Evolutionary conservation across 2,113 vertebrate species (phyloP), one percentile per base, ranked within the genome.

Genomic region (Notiomystis cincta): DNA sequence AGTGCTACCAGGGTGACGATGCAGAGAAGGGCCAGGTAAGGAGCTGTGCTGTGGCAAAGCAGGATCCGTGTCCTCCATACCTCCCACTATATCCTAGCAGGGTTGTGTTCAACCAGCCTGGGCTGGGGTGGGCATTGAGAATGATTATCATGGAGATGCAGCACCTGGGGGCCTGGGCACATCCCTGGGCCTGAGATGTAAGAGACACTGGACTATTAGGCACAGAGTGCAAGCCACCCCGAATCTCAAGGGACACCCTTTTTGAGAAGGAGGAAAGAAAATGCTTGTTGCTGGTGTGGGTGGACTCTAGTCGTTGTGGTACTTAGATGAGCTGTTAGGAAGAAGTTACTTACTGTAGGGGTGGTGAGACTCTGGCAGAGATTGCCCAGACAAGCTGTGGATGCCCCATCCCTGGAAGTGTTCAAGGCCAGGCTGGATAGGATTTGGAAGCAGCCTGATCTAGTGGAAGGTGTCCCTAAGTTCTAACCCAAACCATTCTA

Each of bases 1-100:
- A 99, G 94, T 99, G 99, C 98, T 98, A 98, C 95, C 98, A 99
- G 90, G 98, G 98, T 75, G 98, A 98, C 0, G 98, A 98, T 14
- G 44, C 98, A 3, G 99, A 99, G 97, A 98, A 98, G 54, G 95
- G 97, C 75, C 97, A 98, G 98, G 98, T 98, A 97, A 79, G 42
- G 2, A 92, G n/a, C 31, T 21, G 27, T 22, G 11, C 61, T 30
- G 24, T 21, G 28, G 42, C 2, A 7, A 28, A 30, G 73, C 40
- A 23, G 45, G 37, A 9, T 13, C 2, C 1, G 0, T 30, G 42
- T 75, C 42, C 58, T 75, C 18, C 30, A 4, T 57, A 24, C 27
- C 15, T 83, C 35, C 76, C 9, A 0, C 13, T 18, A 53, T 21
- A 15, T 77, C 31, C 48, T 51, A 20, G 38, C 10, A 20, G 17